These are phyloP conservation scores for Atta texana DNA, from an alignment of 1,140 invertebrate species.

Conservation along the genomic window DNA sequence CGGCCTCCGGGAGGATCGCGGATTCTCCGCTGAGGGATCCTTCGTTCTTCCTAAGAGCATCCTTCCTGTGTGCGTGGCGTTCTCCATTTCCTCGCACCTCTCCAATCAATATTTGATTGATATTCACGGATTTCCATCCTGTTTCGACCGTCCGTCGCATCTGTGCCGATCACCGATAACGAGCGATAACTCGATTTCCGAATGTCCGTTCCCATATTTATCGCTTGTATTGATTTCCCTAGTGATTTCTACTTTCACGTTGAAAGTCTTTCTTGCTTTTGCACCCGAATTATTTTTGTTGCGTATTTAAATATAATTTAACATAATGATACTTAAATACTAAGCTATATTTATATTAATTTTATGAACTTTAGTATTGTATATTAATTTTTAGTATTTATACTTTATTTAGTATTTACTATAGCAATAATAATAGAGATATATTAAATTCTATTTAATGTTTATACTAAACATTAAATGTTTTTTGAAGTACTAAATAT, in stretches of 20 bases:
- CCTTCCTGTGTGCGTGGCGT: constrained; percentile 37
- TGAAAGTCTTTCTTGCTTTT: neutral
- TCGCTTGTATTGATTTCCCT: neutral
- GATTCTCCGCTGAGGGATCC: neutral
- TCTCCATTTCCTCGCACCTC: constrained; percentile 77
- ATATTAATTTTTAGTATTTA: no score
- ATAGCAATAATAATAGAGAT: neutral
- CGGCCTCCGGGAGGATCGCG: constrained; percentile 18
- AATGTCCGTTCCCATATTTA: neutral
- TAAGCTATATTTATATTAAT: neutral
- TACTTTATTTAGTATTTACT: neutral
- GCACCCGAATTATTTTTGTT: neutral
- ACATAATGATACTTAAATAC: neutral
- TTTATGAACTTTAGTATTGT: no score
- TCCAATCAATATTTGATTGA: constrained; percentile 77
- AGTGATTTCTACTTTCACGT: neutral
- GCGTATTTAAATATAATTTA: neutral
- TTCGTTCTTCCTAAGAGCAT: neutral
- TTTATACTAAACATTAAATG: no score
- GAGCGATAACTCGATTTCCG: constrained; percentile 22
- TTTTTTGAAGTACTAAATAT: no score
- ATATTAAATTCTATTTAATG: neutral
- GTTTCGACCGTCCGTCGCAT: constrained; percentile 25
- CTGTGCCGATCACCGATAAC: constrained; percentile 38
- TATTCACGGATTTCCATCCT: constrained; percentile 57